Conservation (phyloP, 2,888 invertebrate genomes). For the Oxystoma pomonae region DNA sequence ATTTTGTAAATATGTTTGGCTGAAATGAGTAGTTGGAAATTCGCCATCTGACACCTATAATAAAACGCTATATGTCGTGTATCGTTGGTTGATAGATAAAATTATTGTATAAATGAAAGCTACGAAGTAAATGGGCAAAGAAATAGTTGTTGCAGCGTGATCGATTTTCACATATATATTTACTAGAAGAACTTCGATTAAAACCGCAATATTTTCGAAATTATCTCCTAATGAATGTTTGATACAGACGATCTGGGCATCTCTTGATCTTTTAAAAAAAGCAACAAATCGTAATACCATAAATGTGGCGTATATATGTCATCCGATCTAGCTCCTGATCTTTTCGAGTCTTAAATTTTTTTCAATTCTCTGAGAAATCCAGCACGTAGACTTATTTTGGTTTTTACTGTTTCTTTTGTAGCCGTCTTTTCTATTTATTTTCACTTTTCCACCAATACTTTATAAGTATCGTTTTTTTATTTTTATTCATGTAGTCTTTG, state of each 20-base stretch:
- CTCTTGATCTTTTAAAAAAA: slow-evolving; percentile 24
- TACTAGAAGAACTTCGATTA: too few species aligned
- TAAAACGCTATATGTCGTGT: too few species aligned
- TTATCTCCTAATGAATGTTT: too few species aligned
- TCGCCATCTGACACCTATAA: too few species aligned
- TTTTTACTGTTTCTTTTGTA: slow-evolving; percentile 15
- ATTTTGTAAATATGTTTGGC: too few species aligned
- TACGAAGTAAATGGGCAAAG: too few species aligned
- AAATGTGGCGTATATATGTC: slow-evolving; percentile 22
- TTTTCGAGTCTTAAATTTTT: slow-evolving; percentile 19
- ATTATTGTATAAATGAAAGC: too few species aligned
- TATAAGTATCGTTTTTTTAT: slow-evolving; percentile 15
- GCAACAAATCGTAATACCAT: slow-evolving; percentile 24
- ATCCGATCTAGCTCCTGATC: slow-evolving; percentile 18
- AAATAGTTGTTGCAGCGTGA: too few species aligned
- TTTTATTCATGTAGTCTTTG: slow-evolving; percentile 7
- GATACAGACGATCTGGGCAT: slow-evolving; percentile 16
- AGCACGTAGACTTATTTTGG: slow-evolving; percentile 21
- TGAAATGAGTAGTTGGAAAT: too few species aligned
- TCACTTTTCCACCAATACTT: slow-evolving; percentile 12
- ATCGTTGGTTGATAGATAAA: too few species aligned
- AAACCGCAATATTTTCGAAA: too few species aligned
- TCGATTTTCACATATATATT: too few species aligned
- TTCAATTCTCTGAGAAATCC: slow-evolving; percentile 20
- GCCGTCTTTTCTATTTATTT: slow-evolving; percentile 15